Evolutionary conservation across 2,888 invertebrate genomes (phyloP).

Genomic region (Therioaphis trifolii): DNA sequence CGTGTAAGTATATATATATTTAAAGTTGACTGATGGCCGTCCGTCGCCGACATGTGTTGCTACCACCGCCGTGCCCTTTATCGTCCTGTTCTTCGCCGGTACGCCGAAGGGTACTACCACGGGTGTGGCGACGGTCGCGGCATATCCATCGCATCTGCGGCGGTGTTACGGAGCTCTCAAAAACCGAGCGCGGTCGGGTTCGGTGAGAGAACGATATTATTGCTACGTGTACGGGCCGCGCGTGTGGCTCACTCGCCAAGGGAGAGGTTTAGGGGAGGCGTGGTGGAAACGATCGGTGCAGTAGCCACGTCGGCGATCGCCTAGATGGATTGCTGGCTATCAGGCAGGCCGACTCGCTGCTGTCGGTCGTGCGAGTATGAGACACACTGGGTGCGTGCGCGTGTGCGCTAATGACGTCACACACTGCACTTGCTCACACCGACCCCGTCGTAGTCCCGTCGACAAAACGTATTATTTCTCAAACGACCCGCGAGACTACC

Average conservation of each 20-base stretch:
- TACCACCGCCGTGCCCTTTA: not conserved
- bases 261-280: not conserved
- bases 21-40: constrained; percentile 59
- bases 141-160: not conserved
- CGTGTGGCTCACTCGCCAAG: no score
- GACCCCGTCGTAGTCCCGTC: not conserved
- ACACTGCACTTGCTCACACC: not conserved
- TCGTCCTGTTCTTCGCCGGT: no score
- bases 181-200: not conserved
- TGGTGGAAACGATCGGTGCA: not conserved
- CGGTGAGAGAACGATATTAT: not conserved
- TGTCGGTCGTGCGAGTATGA: not conserved
- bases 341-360: constrained; percentile 18
- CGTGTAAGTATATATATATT: no score
- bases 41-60: constrained; percentile 58
- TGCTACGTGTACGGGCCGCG: not conserved
- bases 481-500: constrained; percentile 8
- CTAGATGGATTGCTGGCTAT: constrained; percentile 51
- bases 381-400: constrained; percentile 29
- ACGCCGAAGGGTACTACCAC: no score
- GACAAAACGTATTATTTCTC: constrained; percentile 51
- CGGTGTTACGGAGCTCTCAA: constrained; percentile 2
- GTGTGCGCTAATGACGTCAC: constrained; percentile 55
- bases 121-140: no score
- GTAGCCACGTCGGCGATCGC: constrained; percentile 28